Evolutionary conservation across 1,140 invertebrate species (phyloP).

Genomic region (Lysiphlebus fabarum): DNA sequence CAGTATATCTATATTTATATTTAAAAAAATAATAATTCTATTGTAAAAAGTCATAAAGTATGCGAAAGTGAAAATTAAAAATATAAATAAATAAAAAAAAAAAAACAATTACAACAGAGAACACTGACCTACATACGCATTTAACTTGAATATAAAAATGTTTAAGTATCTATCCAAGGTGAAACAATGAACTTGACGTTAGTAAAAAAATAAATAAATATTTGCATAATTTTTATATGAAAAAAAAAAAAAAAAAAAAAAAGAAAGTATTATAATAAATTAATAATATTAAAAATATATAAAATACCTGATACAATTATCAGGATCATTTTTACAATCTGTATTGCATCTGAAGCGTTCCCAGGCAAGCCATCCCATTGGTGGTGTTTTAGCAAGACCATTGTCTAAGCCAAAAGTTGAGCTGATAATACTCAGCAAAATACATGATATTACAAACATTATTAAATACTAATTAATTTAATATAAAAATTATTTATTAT

Average conservation of each 20-base stretch:
- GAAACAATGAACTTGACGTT: constrained; percentile 5
- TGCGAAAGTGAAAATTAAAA: constrained; percentile 21
- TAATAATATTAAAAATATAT: neutral
- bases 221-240: neutral
- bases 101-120: neutral
- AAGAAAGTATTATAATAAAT: neutral
- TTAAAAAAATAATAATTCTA: neutral
- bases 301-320: constrained; percentile 85
- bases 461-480: too few species aligned
- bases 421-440: constrained; percentile 29
- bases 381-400: constrained; percentile 79
- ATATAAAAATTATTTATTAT: too few species aligned
- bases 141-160: neutral
- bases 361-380: constrained; percentile 91
- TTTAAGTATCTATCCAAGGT: neutral
- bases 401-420: constrained; percentile 64
- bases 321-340: constrained; percentile 87
- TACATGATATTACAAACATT: constrained; percentile 32
- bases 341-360: constrained; percentile 90
- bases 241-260: neutral
- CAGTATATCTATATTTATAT: too few species aligned
- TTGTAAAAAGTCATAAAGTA: neutral
- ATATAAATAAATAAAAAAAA: too few species aligned
- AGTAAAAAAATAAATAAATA: neutral
- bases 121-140: constrained; percentile 16